Percentiles rank a stretch among this genome's conserved stretches.
Conservation (phyloP, 2,888 invertebrate species). For the Lordiphosa fenestrarum region DNA sequence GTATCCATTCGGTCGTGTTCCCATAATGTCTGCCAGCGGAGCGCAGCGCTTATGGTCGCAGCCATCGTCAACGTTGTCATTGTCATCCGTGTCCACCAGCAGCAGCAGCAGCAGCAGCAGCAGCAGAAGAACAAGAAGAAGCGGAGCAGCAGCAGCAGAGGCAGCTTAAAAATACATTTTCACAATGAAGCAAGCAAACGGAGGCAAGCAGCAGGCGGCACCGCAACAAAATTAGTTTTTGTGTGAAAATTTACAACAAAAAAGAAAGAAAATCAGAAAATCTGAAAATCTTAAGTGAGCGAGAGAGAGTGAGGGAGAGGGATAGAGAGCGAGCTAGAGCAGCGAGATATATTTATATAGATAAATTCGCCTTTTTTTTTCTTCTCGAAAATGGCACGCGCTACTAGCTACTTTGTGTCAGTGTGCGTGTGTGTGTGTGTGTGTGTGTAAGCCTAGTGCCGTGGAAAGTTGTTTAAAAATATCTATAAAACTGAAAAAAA, state of each 20-base stretch:
- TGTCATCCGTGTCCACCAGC: conserved; percentile 51
- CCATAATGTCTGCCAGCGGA: conserved; percentile 78
- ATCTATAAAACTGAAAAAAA: conserved; percentile 13
- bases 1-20: conserved; percentile 80
- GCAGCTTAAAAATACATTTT: conserved; percentile 74
- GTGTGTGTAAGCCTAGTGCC: conserved; percentile 14
- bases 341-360: no score
- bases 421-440: background rate
- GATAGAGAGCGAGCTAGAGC: background rate
- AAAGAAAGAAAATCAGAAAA: conserved; percentile 9
- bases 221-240: conserved; percentile 23
- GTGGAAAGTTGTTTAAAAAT: conserved; percentile 34
- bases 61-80: conserved; percentile 72
- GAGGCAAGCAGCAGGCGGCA: conserved; percentile 50
- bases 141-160: conserved; percentile 40
- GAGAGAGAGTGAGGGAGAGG: no score
- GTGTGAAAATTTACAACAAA: conserved; percentile 24
- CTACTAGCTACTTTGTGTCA: conserved; percentile 4
- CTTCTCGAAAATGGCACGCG: conserved; percentile 60
- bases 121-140: conserved; percentile 29
- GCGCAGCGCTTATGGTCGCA: conserved; percentile 60
- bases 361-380: no score
- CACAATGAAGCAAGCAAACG: conserved; percentile 69
- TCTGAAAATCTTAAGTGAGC: conserved; percentile 7
- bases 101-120: conserved; percentile 31